Percentiles rank a stretch among this genome's conserved stretches.
Conservation (phyloP, 2,113 vertebrate species). For the Phocoena phocoena region DNA sequence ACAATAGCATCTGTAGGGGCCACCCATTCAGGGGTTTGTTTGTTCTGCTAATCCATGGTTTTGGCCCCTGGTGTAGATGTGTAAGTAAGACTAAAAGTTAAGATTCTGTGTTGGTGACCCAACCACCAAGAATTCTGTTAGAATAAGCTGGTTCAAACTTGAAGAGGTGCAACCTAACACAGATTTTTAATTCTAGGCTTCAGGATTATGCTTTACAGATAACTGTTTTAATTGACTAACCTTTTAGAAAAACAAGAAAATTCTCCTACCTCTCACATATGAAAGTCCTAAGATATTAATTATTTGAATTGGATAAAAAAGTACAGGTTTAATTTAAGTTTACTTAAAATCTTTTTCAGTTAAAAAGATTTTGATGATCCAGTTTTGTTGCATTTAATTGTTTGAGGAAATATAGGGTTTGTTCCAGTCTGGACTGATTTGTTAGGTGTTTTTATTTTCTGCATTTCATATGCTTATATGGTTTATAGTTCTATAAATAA, state of each 20-base stretch:
- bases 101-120: slow-evolving; percentile 51
- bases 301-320: background rate
- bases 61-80: slow-evolving; percentile 32
- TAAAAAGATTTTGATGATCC: background rate
- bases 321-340: background rate
- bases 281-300: background rate
- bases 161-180: background rate
- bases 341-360: background rate
- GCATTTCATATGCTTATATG: background rate
- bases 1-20: slow-evolving; percentile 64
- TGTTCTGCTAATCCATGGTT: slow-evolving; percentile 65
- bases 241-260: slow-evolving; percentile 48
- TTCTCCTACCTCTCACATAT: background rate
- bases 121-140: slow-evolving; percentile 64
- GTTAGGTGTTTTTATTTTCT: slow-evolving; percentile 24
- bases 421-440: background rate
- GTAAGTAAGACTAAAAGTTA: slow-evolving; percentile 61
- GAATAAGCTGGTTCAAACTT: slow-evolving; percentile 40
- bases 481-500: slow-evolving; percentile 44
- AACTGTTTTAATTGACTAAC: slow-evolving; percentile 27
- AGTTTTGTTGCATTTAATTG: slow-evolving; percentile 4
- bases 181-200: slow-evolving; percentile 42
- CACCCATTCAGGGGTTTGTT: slow-evolving; percentile 65
- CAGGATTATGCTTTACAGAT: slow-evolving; percentile 1
- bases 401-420: background rate